Evolutionary conservation across 2,888 invertebrate genomes (phyloP).

Genomic region (Ptilodon capucinus): DNA sequence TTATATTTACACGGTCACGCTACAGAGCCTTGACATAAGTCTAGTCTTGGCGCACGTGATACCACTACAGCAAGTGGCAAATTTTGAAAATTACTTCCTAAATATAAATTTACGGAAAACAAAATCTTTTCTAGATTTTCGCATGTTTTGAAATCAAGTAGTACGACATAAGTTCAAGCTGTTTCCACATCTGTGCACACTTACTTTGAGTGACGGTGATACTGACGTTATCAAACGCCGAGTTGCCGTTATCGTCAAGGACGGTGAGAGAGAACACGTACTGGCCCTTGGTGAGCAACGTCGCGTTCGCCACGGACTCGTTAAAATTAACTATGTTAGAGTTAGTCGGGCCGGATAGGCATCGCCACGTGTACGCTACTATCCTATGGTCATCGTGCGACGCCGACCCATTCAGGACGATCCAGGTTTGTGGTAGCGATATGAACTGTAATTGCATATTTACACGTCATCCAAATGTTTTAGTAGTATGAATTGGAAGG

Average conservation of each 20-base stretch:
- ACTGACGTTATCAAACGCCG: conserved; percentile 87
- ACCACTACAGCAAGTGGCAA: too few relatives aligned
- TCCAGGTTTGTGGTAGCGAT: conserved; percentile 92
- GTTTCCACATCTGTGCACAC: conserved; percentile 41
- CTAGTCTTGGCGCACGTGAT: too few relatives aligned
- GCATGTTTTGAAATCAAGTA: too few relatives aligned
- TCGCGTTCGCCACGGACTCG: conserved; percentile 88
- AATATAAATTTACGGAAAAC: too few relatives aligned
- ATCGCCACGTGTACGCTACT: conserved; percentile 92
- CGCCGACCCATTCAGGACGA: conserved; percentile 89
- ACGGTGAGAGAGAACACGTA: conserved; percentile 93
- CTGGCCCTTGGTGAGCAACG: conserved; percentile 90
- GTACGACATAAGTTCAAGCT: not conserved
- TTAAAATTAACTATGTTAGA: conserved; percentile 80
- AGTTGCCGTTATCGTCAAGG: conserved; percentile 91
- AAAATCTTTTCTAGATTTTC: too few relatives aligned
- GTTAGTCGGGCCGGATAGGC: conserved; percentile 86
- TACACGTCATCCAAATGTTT: conserved; percentile 5
- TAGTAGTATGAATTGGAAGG: not conserved
- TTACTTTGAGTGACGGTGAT: conserved; percentile 93
- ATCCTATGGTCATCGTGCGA: conserved; percentile 93
- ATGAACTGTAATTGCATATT: conserved; percentile 83
- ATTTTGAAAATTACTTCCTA: too few relatives aligned
- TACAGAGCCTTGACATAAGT: too few relatives aligned
- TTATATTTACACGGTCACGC: too few relatives aligned